A percentile compares a stretch with the other conserved stretches of the same genome.
Evolutionary conservation across 1,140 invertebrate genomes (phyloP).

Genomic region (Phortica variegata): DNA sequence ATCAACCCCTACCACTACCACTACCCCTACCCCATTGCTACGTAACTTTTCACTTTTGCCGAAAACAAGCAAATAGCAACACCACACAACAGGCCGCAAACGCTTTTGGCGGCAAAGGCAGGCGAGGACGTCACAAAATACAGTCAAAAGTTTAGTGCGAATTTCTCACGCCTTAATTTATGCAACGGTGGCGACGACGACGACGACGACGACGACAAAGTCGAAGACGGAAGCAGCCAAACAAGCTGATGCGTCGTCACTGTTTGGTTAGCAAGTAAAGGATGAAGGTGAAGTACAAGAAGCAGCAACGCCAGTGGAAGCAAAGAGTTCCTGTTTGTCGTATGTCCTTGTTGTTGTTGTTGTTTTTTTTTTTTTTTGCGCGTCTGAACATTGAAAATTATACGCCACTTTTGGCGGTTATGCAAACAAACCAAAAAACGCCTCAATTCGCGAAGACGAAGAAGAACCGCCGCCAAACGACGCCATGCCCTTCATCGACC

Average conservation of each 20-base stretch:
- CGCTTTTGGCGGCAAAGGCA: no score
- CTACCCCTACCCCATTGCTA: constrained; percentile 14
- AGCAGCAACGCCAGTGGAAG: not conserved
- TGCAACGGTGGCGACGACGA: constrained; percentile 10
- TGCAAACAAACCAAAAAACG: constrained; percentile 28
- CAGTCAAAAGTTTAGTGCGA: not conserved
- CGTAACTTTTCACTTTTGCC: not conserved
- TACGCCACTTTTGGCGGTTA: constrained; percentile 26
- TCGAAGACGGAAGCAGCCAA: not conserved
- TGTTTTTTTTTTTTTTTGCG: no score
- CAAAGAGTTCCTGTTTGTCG: not conserved
- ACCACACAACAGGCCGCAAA: no score
- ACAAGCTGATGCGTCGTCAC: not conserved
- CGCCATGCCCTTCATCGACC: no score
- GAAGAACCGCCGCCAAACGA: constrained; percentile 18
- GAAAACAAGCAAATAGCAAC: not conserved
- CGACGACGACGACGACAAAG: not conserved
- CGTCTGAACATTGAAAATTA: constrained; percentile 15
- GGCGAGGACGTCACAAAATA: no score
- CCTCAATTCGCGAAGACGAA: constrained; percentile 11
- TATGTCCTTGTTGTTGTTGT: no score
- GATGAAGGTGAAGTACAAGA: not conserved
- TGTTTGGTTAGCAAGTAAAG: not conserved
- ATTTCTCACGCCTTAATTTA: constrained; percentile 48
- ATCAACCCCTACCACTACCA: constrained; percentile 10